These are phyloP conservation scores for Nycteola revayana DNA, from an alignment of 2,888 invertebrate genomes.

Conservation along the genomic window DNA sequence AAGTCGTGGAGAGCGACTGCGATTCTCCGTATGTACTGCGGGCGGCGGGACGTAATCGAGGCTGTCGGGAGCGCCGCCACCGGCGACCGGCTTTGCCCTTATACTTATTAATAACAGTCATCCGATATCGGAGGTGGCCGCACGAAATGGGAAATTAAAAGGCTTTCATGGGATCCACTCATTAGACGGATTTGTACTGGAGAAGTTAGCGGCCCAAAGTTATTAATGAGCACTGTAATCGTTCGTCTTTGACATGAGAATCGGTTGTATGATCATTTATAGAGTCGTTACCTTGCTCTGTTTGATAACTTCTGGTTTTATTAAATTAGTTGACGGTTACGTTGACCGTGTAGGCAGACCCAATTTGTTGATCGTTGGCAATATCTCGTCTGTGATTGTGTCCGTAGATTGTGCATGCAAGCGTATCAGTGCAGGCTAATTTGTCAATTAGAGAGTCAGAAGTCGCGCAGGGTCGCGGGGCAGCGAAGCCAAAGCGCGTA, in stretches of 20 bases:
- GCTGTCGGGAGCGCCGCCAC: constrained; percentile 66
- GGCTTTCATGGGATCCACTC: constrained; percentile 76
- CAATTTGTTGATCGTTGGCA: constrained; percentile 36
- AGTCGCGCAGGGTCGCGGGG: constrained; percentile 60
- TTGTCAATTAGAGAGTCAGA: constrained; percentile 60
- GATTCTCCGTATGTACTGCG: constrained; percentile 47
- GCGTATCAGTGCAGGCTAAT: constrained; percentile 63
- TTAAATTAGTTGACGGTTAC: constrained; percentile 31
- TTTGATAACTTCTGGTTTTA: constrained; percentile 46
- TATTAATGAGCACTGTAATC: constrained; percentile 73
- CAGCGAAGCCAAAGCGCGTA: constrained; percentile 65
- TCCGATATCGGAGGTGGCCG: constrained; percentile 70
- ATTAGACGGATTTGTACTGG: constrained; percentile 75
- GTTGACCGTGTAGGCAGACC: constrained; percentile 28
- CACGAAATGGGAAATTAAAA: constrained; percentile 80
- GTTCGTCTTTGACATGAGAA: constrained; percentile 56
- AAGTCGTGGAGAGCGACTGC: constrained; percentile 64
- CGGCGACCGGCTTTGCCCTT: constrained; percentile 55
- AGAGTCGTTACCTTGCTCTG: constrained; percentile 38
- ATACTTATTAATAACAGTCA: constrained; percentile 79
- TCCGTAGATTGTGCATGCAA: constrained; percentile 52
- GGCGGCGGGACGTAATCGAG: constrained; percentile 57
- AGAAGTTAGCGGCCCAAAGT: constrained; percentile 60
- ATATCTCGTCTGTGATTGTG: constrained; percentile 44
- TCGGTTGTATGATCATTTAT: constrained; percentile 62